A percentile compares a stretch with the other conserved stretches of the same genome.
Evolutionary conservation across 2,888 invertebrate species (phyloP).

Genomic region (Eudasyphora cyanicolor): DNA sequence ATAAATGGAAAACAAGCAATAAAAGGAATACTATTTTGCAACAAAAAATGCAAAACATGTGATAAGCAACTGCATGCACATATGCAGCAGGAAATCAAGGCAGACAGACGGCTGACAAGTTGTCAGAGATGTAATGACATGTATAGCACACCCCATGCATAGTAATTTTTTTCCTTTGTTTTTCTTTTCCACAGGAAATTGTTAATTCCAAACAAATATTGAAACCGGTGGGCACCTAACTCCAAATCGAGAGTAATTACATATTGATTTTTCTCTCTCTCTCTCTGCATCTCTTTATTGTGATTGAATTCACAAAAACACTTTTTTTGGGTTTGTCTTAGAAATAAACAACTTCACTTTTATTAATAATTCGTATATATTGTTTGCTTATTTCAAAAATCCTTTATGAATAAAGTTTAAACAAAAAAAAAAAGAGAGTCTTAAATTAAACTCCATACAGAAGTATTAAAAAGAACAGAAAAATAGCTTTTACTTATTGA

Average conservation of each 20-base stretch:
- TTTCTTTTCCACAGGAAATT: conserved; percentile 48
- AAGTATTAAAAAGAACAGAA: conserved; percentile 7
- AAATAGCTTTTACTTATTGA: not conserved
- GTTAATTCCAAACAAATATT: conserved; percentile 38
- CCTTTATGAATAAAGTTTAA: too few species aligned
- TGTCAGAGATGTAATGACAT: not conserved
- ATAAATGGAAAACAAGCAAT: not conserved
- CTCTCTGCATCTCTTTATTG: too few species aligned
- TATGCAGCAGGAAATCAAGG: not conserved
- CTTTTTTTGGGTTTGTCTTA: not conserved
- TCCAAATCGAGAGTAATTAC: not conserved
- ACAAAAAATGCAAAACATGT: not conserved
- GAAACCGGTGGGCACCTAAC: too few species aligned
- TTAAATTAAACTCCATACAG: conserved; percentile 4
- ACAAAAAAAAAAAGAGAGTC: not conserved
- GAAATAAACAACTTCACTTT: not conserved
- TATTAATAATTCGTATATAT: not conserved
- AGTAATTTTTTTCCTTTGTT: not conserved
- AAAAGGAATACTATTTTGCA: not conserved
- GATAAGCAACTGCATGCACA: not conserved
- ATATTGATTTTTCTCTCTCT: not conserved
- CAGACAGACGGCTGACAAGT: not conserved
- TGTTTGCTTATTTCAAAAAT: not conserved
- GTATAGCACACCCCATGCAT: conserved; percentile 14
- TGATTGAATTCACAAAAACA: not conserved